A percentile compares a stretch with the other conserved stretches of the same genome.
These are phyloP conservation scores for Meloidogyne exigua DNA, from an alignment of 1,140 invertebrate species.

Conservation along the genomic window DNA sequence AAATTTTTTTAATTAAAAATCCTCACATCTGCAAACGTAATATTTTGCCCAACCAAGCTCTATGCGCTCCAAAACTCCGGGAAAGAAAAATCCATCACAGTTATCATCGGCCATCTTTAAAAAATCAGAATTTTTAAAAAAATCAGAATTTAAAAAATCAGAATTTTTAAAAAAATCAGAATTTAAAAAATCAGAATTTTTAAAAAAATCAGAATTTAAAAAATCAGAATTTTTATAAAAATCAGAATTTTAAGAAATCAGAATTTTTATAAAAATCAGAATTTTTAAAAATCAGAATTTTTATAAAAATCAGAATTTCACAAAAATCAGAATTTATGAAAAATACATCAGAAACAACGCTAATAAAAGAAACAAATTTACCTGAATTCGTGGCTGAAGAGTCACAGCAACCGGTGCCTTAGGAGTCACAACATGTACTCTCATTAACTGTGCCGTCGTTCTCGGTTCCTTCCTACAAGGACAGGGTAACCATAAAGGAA, in stretches of 20 bases:
- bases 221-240: too few relatives aligned
- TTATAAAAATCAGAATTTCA: too few relatives aligned
- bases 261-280: too few relatives aligned
- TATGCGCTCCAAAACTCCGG: conserved; percentile 47
- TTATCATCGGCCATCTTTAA: conserved; percentile 28
- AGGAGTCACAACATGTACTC: conserved; percentile 85
- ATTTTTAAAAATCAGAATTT: background rate
- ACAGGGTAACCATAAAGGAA: conserved; percentile 65
- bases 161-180: too few relatives aligned
- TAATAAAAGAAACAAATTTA: background rate
- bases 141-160: conserved; percentile 1
- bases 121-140: conserved; percentile 12
- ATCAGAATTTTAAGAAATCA: background rate
- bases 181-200: background rate
- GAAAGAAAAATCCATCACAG: conserved; percentile 43
- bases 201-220: too few relatives aligned
- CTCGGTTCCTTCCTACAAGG: conserved; percentile 63
- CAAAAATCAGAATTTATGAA: too few relatives aligned
- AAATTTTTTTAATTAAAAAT: background rate
- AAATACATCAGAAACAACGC: too few relatives aligned
- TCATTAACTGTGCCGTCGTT: conserved; percentile 79
- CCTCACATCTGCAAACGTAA: conserved; percentile 48
- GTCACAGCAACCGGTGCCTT: conserved; percentile 73
- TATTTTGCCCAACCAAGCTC: conserved; percentile 51
- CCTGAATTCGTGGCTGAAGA: too few relatives aligned